Conservation (phyloP, 2,113 vertebrate species). For the Platycercus adscitus region DNA sequence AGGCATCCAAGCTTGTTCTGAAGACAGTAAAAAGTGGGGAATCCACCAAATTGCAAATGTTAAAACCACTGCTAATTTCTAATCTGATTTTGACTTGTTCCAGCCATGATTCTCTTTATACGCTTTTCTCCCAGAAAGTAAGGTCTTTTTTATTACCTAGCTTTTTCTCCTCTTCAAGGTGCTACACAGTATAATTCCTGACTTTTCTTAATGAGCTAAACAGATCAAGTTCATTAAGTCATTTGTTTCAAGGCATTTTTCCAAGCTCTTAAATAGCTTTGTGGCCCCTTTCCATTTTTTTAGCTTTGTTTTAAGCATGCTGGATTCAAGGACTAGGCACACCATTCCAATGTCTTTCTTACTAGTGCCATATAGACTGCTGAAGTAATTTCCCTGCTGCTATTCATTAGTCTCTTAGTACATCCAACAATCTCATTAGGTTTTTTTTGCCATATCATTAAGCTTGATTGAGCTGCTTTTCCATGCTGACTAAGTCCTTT, state of each 20-base stretch:
- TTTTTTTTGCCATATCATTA: slow-evolving; percentile 54
- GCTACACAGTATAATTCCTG: background rate
- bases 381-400: slow-evolving; percentile 58
- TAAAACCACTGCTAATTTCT: background rate
- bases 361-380: slow-evolving; percentile 11
- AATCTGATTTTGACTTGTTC: background rate
- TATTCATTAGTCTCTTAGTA: slow-evolving; percentile 46
- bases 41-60: background rate
- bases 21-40: background rate
- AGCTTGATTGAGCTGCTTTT: slow-evolving; percentile 56
- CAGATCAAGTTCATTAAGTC: slow-evolving; percentile 53
- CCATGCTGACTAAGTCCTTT: slow-evolving; percentile 36
- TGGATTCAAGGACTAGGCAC: background rate
- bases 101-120: background rate
- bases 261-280: slow-evolving; percentile 51
- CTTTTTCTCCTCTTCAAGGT: slow-evolving; percentile 24
- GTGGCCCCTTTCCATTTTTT: slow-evolving; percentile 42
- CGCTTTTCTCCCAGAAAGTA: background rate
- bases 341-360: background rate
- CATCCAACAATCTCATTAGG: slow-evolving; percentile 54
- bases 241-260: slow-evolving; percentile 57
- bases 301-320: slow-evolving; percentile 5
- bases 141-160: background rate
- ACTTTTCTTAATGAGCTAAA: slow-evolving; percentile 29
- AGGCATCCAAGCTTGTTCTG: background rate